phyloP scores from a whole-genome alignment of 2,888 invertebrate species.

The Congeria kusceri region DNA sequence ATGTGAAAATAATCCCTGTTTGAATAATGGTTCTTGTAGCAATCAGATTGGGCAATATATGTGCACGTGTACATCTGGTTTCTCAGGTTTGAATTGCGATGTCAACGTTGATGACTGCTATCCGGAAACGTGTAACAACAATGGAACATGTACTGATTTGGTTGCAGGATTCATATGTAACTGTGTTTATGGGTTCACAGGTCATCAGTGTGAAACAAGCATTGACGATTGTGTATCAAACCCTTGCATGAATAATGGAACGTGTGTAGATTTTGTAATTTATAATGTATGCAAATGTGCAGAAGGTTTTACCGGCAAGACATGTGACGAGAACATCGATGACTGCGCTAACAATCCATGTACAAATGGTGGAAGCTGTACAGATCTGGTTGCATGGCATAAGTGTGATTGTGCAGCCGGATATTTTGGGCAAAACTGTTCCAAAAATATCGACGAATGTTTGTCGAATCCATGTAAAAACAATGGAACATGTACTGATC shows the following conservation, averaged over 20 bases:
- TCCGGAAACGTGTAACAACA: constrained; percentile 36
- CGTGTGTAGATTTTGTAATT: constrained; percentile 8
- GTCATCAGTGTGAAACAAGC: constrained; percentile 3
- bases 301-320: constrained; percentile 16
- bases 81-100: constrained; percentile 11
- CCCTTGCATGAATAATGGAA: constrained; percentile 38
- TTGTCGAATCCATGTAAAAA: constrained; percentile 51
- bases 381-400: constrained; percentile 49
- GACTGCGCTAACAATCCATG: constrained; percentile 17
- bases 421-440: constrained; percentile 36
- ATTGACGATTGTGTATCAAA: constrained; percentile 29
- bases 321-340: constrained; percentile 26
- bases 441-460: constrained; percentile 58
- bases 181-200: not conserved
- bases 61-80: constrained; percentile 15
- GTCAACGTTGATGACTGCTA: constrained; percentile 20
- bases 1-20: constrained; percentile 54
- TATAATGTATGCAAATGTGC: constrained; percentile 4
- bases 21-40: constrained; percentile 30
- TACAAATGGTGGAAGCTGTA: constrained; percentile 37
- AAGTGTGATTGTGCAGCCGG: constrained; percentile 59
- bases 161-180: constrained; percentile 1
- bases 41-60: constrained; percentile 20
- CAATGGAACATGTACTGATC: constrained; percentile 57
- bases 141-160: constrained; percentile 43